phyloP scores from a whole-genome alignment of 2,113 vertebrate genomes.

The Xenopus borealis region DNA sequence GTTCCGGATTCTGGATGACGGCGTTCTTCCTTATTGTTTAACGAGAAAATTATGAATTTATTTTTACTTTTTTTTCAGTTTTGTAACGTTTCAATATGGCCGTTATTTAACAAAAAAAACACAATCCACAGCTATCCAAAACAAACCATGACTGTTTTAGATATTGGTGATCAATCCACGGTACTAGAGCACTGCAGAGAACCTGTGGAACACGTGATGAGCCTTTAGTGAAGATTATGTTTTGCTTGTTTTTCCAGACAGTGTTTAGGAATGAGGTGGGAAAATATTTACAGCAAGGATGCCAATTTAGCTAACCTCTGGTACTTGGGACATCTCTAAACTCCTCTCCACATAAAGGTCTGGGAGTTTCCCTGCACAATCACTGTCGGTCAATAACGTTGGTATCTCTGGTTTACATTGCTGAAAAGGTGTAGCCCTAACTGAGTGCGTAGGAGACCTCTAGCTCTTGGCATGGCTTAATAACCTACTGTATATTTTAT shows the following conservation, averaged over 20 bases:
- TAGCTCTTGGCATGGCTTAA: background rate
- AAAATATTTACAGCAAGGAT: slow-evolving; percentile 31
- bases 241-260: slow-evolving; percentile 23
- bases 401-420: slow-evolving; percentile 60
- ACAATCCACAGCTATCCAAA: background rate
- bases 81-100: slow-evolving; percentile 61
- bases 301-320: no score
- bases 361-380: no score
- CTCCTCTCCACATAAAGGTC: no score
- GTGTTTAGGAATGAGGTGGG: slow-evolving; percentile 48
- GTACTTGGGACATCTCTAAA: background rate
- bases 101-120: slow-evolving; percentile 32
- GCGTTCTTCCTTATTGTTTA: slow-evolving; percentile 63
- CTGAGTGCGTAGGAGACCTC: background rate
- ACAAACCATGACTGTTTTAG: background rate
- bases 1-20: slow-evolving; percentile 66
- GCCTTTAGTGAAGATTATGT: background rate
- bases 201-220: background rate
- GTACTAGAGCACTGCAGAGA: background rate
- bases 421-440: slow-evolving; percentile 42
- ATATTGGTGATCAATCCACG: slow-evolving; percentile 34
- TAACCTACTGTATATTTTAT: no score
- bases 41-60: slow-evolving; percentile 58
- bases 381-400: no score
- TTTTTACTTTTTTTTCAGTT: slow-evolving; percentile 58